Evolutionary conservation across 2,797 vertebrate genomes (phyloP).

Genomic region (Psittacula echo): DNA sequence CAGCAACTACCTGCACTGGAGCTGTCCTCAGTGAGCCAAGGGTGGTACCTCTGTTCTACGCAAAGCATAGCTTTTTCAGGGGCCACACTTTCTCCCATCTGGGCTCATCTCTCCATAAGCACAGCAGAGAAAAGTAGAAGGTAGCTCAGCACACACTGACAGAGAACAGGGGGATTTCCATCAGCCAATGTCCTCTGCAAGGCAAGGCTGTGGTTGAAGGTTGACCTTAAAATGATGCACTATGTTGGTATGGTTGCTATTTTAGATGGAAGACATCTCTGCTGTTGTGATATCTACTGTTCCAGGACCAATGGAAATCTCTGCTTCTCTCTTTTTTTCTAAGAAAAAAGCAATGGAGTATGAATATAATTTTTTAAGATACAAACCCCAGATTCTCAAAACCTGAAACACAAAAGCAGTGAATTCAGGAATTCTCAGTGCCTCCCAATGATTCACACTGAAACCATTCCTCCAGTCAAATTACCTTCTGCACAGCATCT

Average conservation of each 20-base stretch:
- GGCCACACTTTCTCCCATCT: background rate
- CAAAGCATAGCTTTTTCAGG: background rate
- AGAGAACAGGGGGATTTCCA: background rate
- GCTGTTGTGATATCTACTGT: background rate
- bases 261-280: background rate
- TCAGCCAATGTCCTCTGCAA: background rate
- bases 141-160: background rate
- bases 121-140: background rate
- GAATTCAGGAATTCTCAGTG: background rate
- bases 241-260: background rate
- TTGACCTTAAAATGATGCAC: background rate
- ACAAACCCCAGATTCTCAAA: background rate
- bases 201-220: background rate
- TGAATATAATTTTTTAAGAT: background rate
- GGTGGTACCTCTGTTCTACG: background rate
- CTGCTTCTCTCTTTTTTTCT: background rate
- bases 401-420: background rate
- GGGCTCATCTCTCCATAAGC: background rate
- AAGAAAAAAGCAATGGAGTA: background rate
- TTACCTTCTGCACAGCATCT: background rate
- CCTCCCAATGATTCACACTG: accelerated
- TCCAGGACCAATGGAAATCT: background rate
- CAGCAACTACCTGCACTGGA: background rate
- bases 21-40: background rate
- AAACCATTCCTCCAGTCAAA: background rate